A percentile compares a stretch with the other conserved stretches of the same genome.
Evolutionary conservation across 2,888 invertebrate genomes (phyloP).

Genomic region (Portevinia maculata): DNA sequence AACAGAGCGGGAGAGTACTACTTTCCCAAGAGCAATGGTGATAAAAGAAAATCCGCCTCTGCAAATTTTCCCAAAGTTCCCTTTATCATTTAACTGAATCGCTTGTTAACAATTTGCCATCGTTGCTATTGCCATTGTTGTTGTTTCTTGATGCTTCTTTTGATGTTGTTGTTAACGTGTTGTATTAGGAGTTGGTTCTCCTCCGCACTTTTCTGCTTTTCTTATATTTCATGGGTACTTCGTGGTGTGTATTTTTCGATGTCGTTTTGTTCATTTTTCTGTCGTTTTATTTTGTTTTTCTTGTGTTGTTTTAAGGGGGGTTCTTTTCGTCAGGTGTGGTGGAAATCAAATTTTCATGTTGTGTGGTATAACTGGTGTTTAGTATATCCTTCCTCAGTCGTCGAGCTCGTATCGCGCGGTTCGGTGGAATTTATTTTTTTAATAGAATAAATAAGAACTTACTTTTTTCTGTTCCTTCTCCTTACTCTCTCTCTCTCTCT

Average conservation of each 20-base stretch:
- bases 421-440: constrained; percentile 66
- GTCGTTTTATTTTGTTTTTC: no score
- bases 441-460: constrained; percentile 58
- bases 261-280: constrained; percentile 13
- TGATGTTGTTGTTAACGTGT: constrained; percentile 63
- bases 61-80: constrained; percentile 63
- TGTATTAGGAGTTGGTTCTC: constrained; percentile 34
- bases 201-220: constrained; percentile 54
- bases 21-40: constrained; percentile 26
- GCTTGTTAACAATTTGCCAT: constrained; percentile 71
- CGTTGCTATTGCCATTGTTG: constrained; percentile 24
- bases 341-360: constrained; percentile 48
- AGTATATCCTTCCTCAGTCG: constrained; percentile 73
- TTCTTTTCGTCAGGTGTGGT: constrained; percentile 34
- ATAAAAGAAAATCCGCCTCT: constrained; percentile 67
- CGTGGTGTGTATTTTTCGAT: constrained; percentile 26
- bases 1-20: background rate
- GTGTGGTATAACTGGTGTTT: constrained; percentile 52
- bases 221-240: constrained; percentile 16
- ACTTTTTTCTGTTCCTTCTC: constrained; percentile 48
- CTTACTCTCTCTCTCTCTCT: constrained; percentile 42
- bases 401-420: constrained; percentile 70
- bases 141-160: constrained; percentile 34
- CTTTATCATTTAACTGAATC: constrained; percentile 66
- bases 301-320: constrained; percentile 33